Percentiles rank a stretch among this genome's conserved stretches.
These are phyloP conservation scores for Ochropleura leucogaster DNA, from an alignment of 2,888 invertebrate species.

Conservation along the genomic window DNA sequence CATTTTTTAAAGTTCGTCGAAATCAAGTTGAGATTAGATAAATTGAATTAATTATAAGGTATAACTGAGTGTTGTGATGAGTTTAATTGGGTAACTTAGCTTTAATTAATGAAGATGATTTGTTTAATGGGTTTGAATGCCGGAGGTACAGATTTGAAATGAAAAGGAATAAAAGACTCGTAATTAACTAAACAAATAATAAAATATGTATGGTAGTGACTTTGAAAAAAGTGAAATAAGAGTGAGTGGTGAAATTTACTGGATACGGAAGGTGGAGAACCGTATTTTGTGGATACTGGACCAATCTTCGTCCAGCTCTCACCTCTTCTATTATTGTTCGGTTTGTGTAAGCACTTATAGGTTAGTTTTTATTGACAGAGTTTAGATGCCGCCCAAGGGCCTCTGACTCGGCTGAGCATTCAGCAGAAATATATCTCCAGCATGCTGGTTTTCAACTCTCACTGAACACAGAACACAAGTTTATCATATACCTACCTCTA, in stretches of 20 bases:
- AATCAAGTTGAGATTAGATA: slow-evolving; percentile 41
- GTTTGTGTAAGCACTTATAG: too few species aligned
- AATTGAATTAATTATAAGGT: slow-evolving; percentile 46
- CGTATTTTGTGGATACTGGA: not conserved
- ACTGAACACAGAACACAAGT: not conserved
- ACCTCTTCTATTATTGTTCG: not conserved
- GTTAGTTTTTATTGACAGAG: too few species aligned
- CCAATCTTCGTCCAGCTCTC: too few species aligned
- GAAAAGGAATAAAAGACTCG: not conserved
- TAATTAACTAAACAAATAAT: not conserved
- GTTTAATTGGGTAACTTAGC: slow-evolving; percentile 16
- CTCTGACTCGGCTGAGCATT: too few species aligned
- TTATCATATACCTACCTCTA: not conserved
- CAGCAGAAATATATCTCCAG: too few species aligned
- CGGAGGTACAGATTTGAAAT: not conserved
- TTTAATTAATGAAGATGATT: slow-evolving; percentile 10
- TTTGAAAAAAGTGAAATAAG: too few species aligned
- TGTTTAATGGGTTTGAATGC: slow-evolving; percentile 10
- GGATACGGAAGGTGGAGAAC: not conserved
- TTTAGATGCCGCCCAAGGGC: too few species aligned
- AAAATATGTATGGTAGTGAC: not conserved
- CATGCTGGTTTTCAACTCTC: too few species aligned
- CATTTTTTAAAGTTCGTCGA: slow-evolving; percentile 54
- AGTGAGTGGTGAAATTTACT: not conserved
- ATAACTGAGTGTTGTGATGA: slow-evolving; percentile 13